Conservation (phyloP, 2,113 vertebrate genomes). For the Peromyscus californicus region DNA sequence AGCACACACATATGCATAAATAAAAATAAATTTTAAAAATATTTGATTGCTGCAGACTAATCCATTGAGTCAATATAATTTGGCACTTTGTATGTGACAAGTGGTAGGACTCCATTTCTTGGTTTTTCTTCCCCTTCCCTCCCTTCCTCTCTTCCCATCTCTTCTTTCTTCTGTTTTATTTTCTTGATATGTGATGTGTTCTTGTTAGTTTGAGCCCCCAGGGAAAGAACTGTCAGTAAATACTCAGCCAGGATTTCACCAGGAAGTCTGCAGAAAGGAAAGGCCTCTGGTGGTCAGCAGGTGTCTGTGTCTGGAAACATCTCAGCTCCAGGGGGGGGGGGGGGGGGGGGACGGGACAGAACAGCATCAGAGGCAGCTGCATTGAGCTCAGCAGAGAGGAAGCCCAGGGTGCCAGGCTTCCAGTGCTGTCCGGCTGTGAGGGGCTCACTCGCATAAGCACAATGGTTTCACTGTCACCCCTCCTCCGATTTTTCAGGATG, state of each 20-base stretch:
- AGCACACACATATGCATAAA: neutral
- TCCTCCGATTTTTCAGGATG: slow-evolving; percentile 76
- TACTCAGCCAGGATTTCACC: slow-evolving; percentile 29
- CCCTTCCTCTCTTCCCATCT: too few relatives aligned
- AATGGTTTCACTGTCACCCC: neutral
- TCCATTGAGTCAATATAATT: neutral
- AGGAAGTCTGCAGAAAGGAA: slow-evolving; percentile 22
- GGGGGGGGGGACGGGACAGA: too few relatives aligned
- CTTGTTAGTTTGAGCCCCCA: slow-evolving; percentile 23
- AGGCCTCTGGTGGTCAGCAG: neutral
- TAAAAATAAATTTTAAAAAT: neutral
- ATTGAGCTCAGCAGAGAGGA: neutral
- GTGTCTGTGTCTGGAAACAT: neutral
- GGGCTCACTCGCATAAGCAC: neutral
- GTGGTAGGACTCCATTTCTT: neutral
- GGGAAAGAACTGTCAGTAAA: slow-evolving; percentile 20
- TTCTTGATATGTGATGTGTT: slow-evolving; percentile 6
- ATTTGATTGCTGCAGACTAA: neutral
- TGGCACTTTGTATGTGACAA: neutral
- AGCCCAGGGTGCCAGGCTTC: rapidly evolving
- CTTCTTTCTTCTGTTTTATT: neutral
- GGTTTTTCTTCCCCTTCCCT: neutral
- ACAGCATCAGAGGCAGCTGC: neutral
- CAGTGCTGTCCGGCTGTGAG: too few relatives aligned
- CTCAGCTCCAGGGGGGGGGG: neutral